A percentile compares a stretch with the other conserved stretches of the same genome.
These are phyloP conservation scores for Apamea anceps DNA, from an alignment of 2,888 invertebrate genomes.

Conservation along the genomic window DNA sequence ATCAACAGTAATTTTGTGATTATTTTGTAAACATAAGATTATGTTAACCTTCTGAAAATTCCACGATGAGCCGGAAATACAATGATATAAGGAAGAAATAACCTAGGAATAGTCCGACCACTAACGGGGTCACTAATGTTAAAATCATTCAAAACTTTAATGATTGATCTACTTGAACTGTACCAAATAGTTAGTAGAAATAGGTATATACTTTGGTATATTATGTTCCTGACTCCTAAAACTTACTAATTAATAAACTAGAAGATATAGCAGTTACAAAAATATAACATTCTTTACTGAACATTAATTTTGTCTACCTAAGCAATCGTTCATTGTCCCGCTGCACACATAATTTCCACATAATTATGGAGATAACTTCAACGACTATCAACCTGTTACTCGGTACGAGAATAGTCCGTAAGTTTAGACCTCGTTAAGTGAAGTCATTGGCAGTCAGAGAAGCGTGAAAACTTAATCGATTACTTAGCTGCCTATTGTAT, in stretches of 20 bases:
- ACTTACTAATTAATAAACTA: background rate
- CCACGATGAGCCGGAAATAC: slow-evolving; percentile 39
- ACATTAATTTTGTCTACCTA: background rate
- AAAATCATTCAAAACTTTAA: slow-evolving; percentile 22
- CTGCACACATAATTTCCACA: background rate
- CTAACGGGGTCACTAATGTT: slow-evolving; percentile 33
- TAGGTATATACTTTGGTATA: background rate
- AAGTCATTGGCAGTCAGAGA: slow-evolving; percentile 13
- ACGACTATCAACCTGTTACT: background rate
- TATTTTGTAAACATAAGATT: background rate
- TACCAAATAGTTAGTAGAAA: background rate
- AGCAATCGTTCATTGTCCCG: background rate
- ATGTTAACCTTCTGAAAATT: slow-evolving; percentile 3
- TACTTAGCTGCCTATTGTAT: slow-evolving; percentile 19
- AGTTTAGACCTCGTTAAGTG: background rate
- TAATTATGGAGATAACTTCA: background rate
- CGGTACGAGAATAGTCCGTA: background rate
- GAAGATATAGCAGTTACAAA: background rate
- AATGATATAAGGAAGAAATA: slow-evolving; percentile 14
- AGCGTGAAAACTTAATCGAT: slow-evolving; percentile 20
- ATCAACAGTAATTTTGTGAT: background rate
- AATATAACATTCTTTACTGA: background rate
- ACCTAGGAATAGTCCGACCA: slow-evolving; percentile 9
- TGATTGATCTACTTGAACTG: background rate
- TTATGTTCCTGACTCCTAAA: background rate